A percentile compares a stretch with the other conserved stretches of the same genome.
Conservation (phyloP, 2,113 vertebrate genomes). For the Tapirus terrestris region DNA sequence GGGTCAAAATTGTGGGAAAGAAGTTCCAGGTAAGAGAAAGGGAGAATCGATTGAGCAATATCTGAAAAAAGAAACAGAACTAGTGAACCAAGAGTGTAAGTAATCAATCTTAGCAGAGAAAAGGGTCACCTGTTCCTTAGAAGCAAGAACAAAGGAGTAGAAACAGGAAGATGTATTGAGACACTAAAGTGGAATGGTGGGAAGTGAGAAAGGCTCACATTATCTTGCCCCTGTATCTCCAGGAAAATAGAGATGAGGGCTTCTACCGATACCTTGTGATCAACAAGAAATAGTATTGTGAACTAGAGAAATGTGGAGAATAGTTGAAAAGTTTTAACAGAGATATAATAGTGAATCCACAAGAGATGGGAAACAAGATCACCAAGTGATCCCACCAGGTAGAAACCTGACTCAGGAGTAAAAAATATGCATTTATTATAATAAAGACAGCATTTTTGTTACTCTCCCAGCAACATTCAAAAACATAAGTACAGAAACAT, state of each 20-base stretch:
- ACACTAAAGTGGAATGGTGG: not conserved
- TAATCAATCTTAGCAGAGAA: not conserved
- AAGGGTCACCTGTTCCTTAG: not conserved
- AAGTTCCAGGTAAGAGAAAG: not conserved
- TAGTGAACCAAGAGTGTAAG: not conserved
- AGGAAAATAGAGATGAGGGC: not conserved
- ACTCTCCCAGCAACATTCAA: not conserved
- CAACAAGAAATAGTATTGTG: not conserved
- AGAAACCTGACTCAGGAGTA: not conserved
- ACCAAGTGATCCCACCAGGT: not conserved
- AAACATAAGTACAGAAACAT: not conserved
- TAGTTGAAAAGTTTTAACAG: not conserved
- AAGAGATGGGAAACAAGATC: not conserved
- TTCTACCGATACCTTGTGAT: not conserved
- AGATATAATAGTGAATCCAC: not conserved
- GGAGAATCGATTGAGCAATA: not conserved
- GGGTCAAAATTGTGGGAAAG: not conserved
- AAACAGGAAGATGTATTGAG: not conserved
- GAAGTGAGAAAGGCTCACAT: not conserved
- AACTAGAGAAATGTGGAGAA: not conserved
- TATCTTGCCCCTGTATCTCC: not conserved
- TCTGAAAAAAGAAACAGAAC: not conserved
- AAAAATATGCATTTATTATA: not conserved
- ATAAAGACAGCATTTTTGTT: not conserved
- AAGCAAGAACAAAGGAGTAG: not conserved